These are phyloP conservation scores for Lepidostoma basale DNA, from an alignment of 1,140 invertebrate species.

Conservation along the genomic window DNA sequence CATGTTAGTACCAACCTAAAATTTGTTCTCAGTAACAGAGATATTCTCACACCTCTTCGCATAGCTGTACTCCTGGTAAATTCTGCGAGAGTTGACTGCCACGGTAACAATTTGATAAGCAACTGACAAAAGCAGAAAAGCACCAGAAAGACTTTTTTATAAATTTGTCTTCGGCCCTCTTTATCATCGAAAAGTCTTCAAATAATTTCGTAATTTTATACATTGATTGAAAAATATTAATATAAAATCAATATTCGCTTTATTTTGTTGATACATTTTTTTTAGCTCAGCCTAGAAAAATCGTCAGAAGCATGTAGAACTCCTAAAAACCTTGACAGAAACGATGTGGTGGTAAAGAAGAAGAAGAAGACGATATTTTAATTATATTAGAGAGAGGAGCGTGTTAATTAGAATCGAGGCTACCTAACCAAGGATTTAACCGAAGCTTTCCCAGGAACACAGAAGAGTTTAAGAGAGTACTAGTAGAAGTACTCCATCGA, in stretches of 20 bases:
- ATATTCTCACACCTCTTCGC: constrained; percentile 13
- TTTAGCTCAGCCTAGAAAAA: too few species aligned
- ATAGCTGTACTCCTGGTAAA: constrained; percentile 23
- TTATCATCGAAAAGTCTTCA: background rate
- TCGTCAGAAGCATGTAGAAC: too few species aligned
- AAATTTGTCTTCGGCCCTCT: background rate
- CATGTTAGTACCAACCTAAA: too few species aligned
- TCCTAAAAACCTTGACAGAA: too few species aligned
- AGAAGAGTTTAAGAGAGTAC: background rate
- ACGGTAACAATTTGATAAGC: background rate
- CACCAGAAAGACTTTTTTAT: constrained; percentile 6
- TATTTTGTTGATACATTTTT: too few species aligned
- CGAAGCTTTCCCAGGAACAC: constrained; percentile 27
- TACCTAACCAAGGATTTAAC: constrained; percentile 41
- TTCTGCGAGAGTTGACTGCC: constrained; percentile 29
- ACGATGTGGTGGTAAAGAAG: too few species aligned
- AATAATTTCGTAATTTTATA: background rate
- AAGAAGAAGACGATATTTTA: too few species aligned
- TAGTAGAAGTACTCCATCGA: too few species aligned
- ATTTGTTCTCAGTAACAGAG: too few species aligned
- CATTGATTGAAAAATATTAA: too few species aligned
- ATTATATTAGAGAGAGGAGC: background rate
- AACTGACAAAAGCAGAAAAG: background rate
- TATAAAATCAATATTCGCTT: too few species aligned
- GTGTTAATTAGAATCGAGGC: background rate